phyloP scores from a whole-genome alignment of 2,797 vertebrate genomes.

The Poeciliopsis gracilis region DNA sequence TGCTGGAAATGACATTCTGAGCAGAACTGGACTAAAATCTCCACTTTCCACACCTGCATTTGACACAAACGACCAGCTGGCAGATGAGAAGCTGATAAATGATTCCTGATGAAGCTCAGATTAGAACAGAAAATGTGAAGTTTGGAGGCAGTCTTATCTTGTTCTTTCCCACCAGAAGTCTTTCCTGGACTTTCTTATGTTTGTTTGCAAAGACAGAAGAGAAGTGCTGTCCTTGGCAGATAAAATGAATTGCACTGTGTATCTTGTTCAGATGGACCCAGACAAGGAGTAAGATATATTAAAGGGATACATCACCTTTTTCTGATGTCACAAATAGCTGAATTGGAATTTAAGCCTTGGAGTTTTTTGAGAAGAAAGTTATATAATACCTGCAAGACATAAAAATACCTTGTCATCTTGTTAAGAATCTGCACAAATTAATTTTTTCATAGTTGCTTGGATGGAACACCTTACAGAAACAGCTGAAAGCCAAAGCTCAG shows the following conservation, averaged over 20 bases:
- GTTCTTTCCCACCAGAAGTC: background rate
- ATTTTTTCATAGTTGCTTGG: background rate
- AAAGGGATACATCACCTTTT: background rate
- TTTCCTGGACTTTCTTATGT: background rate
- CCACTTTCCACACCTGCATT: background rate
- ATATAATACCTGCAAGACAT: background rate
- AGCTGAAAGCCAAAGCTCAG: background rate
- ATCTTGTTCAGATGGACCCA: background rate
- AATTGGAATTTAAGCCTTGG: background rate
- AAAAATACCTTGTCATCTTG: background rate
- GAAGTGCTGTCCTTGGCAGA: background rate
- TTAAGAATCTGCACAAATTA: background rate
- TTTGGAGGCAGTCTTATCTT: background rate
- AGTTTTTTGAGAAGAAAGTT: background rate
- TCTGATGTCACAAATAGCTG: background rate
- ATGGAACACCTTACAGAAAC: background rate
- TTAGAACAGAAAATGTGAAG: slow-evolving; percentile 1
- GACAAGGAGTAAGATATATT: background rate
- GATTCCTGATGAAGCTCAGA: background rate
- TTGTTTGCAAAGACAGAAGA: slow-evolving; percentile 1
- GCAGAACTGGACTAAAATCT: background rate
- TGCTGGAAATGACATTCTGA: background rate
- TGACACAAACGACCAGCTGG: background rate
- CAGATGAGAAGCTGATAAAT: background rate
- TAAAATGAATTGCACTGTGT: background rate